Percentiles rank a stretch among this genome's conserved stretches.
Evolutionary conservation across 1,140 invertebrate species (phyloP).

Genomic region (Pristionchus pacificus): DNA sequence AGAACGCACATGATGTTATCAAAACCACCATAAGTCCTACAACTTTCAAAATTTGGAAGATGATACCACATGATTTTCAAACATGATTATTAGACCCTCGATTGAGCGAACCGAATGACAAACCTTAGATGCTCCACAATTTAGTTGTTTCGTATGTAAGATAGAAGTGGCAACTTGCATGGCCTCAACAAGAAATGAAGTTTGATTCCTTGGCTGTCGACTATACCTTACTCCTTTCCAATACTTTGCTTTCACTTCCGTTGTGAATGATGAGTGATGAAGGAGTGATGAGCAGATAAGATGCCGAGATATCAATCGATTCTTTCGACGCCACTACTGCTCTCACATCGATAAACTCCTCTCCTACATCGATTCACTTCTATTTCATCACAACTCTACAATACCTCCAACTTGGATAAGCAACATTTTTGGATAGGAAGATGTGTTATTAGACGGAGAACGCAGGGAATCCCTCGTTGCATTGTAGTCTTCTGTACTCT

Average conservation of each 20-base stretch:
- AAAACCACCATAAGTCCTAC: too few species aligned
- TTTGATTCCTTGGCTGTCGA: not conserved
- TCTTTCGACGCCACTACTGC: constrained; percentile 3
- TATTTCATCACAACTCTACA: not conserved
- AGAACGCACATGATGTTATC: not conserved
- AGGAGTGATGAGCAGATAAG: constrained; percentile 14
- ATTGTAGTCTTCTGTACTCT: not conserved
- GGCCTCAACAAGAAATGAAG: constrained; percentile 4
- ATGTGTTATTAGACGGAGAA: constrained; percentile 1
- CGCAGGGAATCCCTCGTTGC: constrained; percentile 5
- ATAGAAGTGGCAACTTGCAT: constrained; percentile 15
- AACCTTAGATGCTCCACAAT: not conserved
- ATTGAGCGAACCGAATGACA: not conserved
- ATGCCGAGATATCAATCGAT: constrained; percentile 8
- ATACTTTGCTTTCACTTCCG: constrained; percentile 14
- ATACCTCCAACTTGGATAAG: constrained; percentile 11
- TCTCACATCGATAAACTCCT: constrained; percentile 18
- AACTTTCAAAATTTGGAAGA: too few species aligned
- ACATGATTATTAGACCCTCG: constrained; percentile 1
- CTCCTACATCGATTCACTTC: not conserved
- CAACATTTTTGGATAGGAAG: constrained; percentile 12
- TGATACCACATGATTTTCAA: not conserved
- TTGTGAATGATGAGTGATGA: constrained; percentile 12
- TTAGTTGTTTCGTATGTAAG: constrained; percentile 4
- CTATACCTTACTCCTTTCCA: constrained; percentile 21